Conservation (phyloP, 2,113 vertebrate species). For the Erinaceus europaeus region DNA sequence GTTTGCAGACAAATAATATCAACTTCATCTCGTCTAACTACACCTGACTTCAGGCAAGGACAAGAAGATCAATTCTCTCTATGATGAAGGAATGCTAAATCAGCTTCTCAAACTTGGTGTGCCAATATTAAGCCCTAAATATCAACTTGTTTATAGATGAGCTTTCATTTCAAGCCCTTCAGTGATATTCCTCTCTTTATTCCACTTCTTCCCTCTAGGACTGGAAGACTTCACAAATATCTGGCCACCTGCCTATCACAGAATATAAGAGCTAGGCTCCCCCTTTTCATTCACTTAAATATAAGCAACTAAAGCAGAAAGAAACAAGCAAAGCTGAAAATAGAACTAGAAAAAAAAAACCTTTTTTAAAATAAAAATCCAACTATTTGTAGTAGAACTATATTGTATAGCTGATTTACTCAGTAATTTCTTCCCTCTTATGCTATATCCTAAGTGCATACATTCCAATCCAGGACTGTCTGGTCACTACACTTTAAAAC, state of each 20-base stretch:
- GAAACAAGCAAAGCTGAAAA: neutral
- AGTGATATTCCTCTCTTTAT: neutral
- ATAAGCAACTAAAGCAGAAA: neutral
- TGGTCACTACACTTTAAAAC: neutral
- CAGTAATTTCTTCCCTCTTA: neutral
- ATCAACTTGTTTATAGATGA: neutral
- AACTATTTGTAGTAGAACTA: neutral
- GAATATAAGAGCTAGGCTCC: neutral
- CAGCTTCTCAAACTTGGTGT: neutral
- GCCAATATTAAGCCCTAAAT: conserved; percentile 10
- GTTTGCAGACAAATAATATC: conserved; percentile 57
- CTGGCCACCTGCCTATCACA: neutral
- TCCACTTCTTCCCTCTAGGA: neutral
- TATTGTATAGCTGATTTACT: neutral
- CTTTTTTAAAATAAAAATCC: neutral
- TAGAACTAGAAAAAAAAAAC: neutral
- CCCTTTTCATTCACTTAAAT: neutral
- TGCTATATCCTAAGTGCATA: neutral
- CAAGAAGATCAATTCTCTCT: conserved; percentile 47
- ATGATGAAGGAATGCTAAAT: conserved; percentile 32
- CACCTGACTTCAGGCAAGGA: conserved; percentile 68
- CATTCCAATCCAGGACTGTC: neutral
- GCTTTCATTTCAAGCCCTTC: neutral
- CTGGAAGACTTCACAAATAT: neutral
- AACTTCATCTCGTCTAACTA: conserved; percentile 58